Conservation (phyloP, 1,140 invertebrate species). For the Penaeus vannamei region DNA sequence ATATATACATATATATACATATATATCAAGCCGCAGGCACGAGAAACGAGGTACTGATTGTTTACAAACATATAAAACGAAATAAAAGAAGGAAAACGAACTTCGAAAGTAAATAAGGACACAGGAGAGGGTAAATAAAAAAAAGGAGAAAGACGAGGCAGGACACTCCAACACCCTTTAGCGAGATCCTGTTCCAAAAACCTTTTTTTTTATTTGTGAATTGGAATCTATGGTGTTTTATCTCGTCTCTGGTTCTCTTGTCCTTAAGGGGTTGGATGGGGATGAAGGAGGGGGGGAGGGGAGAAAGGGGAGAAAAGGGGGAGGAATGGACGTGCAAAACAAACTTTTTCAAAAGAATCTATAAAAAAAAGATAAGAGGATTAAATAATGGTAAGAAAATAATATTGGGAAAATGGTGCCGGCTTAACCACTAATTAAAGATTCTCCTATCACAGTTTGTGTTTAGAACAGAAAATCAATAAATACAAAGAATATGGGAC, state of each 20-base stretch:
- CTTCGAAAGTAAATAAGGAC: too few relatives aligned
- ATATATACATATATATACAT: too few relatives aligned
- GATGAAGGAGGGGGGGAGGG: not conserved
- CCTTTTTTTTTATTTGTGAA: too few relatives aligned
- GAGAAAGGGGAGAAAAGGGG: not conserved
- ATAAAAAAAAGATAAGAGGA: not conserved
- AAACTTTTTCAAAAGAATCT: not conserved
- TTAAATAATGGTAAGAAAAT: not conserved
- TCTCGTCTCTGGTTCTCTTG: too few relatives aligned
- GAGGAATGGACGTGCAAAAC: conserved; percentile 17
- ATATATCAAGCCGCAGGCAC: not conserved
- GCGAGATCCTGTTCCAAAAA: too few relatives aligned
- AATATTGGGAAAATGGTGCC: conserved; percentile 16
- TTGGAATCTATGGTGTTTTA: too few relatives aligned
- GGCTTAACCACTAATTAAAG: conserved; percentile 54
- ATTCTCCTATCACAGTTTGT: conserved; percentile 60
- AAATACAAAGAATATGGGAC: conserved; percentile 9
- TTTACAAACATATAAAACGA: not conserved
- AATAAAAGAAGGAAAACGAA: not conserved
- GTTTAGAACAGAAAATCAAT: conserved; percentile 44
- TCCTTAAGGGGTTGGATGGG: not conserved
- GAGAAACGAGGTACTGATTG: conserved; percentile 11
- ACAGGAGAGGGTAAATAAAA: too few relatives aligned
- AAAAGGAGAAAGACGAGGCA: too few relatives aligned
- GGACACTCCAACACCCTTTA: too few relatives aligned